phyloP scores from a whole-genome alignment of 2,888 invertebrate species.

The Rhabditoides inermis region DNA sequence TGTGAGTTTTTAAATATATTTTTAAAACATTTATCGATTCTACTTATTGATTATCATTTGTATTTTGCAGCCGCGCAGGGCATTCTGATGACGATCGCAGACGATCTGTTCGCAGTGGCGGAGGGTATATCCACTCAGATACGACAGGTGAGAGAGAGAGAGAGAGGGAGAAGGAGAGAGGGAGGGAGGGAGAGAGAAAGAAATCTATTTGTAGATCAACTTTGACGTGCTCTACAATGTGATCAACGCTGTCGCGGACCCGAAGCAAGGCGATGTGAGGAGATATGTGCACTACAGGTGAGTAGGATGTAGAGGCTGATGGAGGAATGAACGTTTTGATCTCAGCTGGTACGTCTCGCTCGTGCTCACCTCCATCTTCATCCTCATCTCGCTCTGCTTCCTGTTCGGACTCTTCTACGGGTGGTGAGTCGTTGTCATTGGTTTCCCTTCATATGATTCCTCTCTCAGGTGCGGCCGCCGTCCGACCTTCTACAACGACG shows the following conservation, averaged over 20 bases:
- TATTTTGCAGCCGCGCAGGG: conserved; percentile 28
- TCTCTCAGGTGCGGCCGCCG: conserved; percentile 55
- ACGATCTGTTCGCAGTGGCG: conserved; percentile 39
- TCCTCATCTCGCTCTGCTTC: conserved; percentile 53
- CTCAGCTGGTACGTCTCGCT: conserved; percentile 55
- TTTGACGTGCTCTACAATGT: conserved; percentile 37
- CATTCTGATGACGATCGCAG: conserved; percentile 32
- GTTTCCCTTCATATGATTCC: too few species aligned
- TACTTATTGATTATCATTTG: neutral
- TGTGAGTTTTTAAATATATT: neutral
- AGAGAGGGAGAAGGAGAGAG: neutral
- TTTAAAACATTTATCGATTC: neutral
- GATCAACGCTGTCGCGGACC: conserved; percentile 29
- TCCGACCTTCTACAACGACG: conserved; percentile 53
- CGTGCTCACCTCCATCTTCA: conserved; percentile 52
- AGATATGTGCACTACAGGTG: conserved; percentile 36
- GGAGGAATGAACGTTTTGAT: conserved; percentile 1
- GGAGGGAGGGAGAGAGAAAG: neutral
- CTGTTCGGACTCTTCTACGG: conserved; percentile 56
- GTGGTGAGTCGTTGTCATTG: too few species aligned
- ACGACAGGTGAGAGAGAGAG: conserved; percentile 15
- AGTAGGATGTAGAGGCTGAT: neutral
- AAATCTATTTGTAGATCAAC: conserved; percentile 20
- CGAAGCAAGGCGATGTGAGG: conserved; percentile 24
- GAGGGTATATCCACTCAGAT: conserved; percentile 40